Evolutionary conservation across 37 sponge, comb jelly and placozoan species (phyloP).

Genomic region (Spongilla lacustris): DNA sequence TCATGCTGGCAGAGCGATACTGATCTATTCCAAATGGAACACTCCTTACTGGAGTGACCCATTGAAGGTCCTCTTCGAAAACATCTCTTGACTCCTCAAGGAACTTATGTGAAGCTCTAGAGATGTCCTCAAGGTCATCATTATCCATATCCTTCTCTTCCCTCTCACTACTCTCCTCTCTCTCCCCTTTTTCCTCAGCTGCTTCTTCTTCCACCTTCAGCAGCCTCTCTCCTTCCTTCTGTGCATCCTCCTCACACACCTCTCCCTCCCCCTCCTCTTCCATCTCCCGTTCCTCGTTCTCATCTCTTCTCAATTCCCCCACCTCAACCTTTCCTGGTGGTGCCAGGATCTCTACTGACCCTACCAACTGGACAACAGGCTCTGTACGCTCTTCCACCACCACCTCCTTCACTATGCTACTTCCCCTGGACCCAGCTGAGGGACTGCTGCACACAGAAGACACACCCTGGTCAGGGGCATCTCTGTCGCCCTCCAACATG

Average conservation of each 20-base stretch:
- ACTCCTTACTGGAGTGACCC: neutral
- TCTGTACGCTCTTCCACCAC: neutral
- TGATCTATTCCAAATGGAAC: conserved; percentile 22
- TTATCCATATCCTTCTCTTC: neutral
- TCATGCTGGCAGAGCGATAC: neutral
- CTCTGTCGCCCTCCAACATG: neutral
- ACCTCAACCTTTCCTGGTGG: neutral
- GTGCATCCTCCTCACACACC: neutral
- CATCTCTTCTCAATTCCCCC: neutral
- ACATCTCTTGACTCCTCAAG: conserved; percentile 21
- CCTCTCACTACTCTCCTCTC: neutral
- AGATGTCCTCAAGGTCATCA: conserved; percentile 18
- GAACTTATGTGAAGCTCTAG: conserved; percentile 34
- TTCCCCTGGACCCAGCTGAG: neutral
- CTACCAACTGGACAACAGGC: neutral
- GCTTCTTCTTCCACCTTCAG: neutral
- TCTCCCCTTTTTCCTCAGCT: conserved; percentile 14
- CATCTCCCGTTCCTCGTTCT: conserved; percentile 14
- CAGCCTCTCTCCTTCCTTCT: neutral
- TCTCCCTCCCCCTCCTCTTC: conserved; percentile 17
- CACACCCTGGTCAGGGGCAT: neutral
- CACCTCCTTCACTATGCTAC: neutral
- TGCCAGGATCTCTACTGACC: neutral
- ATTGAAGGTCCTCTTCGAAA: neutral
- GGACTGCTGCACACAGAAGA: neutral